Evolutionary conservation across 2,888 invertebrate genomes (phyloP), one percentile per base, ranked within the genome.

Genomic region (Spialia ferax): DNA sequence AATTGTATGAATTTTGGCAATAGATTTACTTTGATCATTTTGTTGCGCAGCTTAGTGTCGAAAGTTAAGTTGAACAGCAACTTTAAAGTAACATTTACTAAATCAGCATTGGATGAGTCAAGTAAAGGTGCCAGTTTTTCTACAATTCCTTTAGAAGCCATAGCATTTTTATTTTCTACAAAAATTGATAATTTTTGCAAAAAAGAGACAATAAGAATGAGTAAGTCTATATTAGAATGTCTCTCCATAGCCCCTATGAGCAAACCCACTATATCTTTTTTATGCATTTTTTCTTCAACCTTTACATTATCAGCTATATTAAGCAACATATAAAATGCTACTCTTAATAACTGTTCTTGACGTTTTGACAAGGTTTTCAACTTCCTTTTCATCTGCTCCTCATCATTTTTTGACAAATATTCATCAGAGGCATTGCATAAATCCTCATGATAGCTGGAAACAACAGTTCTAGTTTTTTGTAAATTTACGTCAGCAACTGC

Each of bases 261-360:
- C 90, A 99, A 95, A 45, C 96, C 96, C 3, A 98, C 97, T 73
- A 99, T 96, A 80, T 97, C 98, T 86, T 99, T 97, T 79, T 98
- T 97, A 29, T 98, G 96, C 98, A 99, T 99, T 94, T 99, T 99
- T 88, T 98, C 97, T 89, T 99, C 99, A 2, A 99, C 97, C 85
- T 97, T 97, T 8, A 97, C 95, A 93, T 99, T 99, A 88, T 99
- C 99, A 3, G 99, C 97, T 87, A 99, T 97, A 86, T 99, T 99
- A 60, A 99, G 93, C 64, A 99, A 93, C 83, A 99, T 95, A 87
- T 99, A 98, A 86, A 98, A 98, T 2, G 98, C 97, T 55, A 98
- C 99, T 86, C 98, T 94, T 35, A 99, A 91, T 22, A 99, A 93
- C 82, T 98, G 98, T 80, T 99, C 99, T 85, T 99, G 99, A 87